These are phyloP conservation scores for Dryobota labecula DNA, from an alignment of 2,888 invertebrate species.

Conservation along the genomic window DNA sequence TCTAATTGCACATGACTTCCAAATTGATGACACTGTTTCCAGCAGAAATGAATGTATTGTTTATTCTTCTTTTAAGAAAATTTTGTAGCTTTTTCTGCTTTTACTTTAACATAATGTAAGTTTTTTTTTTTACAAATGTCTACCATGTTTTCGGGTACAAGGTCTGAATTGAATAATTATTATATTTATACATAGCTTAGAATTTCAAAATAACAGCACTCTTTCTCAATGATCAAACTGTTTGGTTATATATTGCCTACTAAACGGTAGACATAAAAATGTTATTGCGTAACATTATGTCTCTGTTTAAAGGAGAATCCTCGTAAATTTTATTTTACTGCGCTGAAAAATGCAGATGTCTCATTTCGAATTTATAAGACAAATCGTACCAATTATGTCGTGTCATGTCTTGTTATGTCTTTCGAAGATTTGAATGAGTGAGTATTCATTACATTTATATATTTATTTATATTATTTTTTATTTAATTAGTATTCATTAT, in stretches of 20 bases:
- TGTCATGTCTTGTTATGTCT: constrained; percentile 7
- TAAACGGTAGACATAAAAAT: constrained; percentile 34
- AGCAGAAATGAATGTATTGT: not conserved
- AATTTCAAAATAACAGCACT: not conserved
- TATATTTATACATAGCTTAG: too few relatives aligned
- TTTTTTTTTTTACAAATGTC: not conserved
- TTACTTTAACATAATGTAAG: not conserved
- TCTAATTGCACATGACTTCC: not conserved
- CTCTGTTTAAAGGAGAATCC: constrained; percentile 30
- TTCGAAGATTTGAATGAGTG: constrained; percentile 12
- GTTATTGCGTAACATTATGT: constrained; percentile 37
- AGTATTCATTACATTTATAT: constrained; percentile 6
- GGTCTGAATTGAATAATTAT: not conserved
- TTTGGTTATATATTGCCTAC: constrained; percentile 25
- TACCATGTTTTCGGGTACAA: not conserved
- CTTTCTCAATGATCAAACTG: not conserved
- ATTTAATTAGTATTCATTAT: too few relatives aligned
- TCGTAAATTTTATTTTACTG: constrained; percentile 52
- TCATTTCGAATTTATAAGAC: constrained; percentile 36
- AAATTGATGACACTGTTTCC: not conserved
- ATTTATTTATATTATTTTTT: too few relatives aligned
- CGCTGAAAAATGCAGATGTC: constrained; percentile 31
- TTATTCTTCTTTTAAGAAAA: not conserved
- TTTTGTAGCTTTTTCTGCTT: not conserved
- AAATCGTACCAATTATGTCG: constrained; percentile 31